Base-by-base conservation (phyloP, 2,888 invertebrate genomes). In the Gibbula magus region DNA sequence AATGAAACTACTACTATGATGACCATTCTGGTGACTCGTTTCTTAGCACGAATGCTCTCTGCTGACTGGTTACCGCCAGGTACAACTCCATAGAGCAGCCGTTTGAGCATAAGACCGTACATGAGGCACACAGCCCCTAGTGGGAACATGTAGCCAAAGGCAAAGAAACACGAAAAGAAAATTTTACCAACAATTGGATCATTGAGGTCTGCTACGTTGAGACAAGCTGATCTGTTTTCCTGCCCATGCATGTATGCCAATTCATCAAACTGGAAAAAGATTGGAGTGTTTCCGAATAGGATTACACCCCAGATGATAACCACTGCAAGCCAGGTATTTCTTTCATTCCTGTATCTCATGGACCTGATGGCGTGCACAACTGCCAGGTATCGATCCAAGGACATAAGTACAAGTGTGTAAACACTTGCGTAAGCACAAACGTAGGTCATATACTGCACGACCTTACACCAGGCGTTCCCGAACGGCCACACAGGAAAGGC, bases 371-470 rank as follows among this genome's bases (percentile, higher is more conserved):
- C 98, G 92, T 97, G 97, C 0, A 98, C 98, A 1, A 98, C 98
- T 45, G 98, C 98, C 93, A 98, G 94, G 92, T 97, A 98, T 85
- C 95, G 91, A 93, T 98, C 98, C 80, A 98, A 93, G 7, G 97
- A 97, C 98, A 98, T 98, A 84, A 98, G 94, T 0, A 98, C 97
- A 74, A 98, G 94, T 0, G 98, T 98, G 93, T 98, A 98, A 5
- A 98, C 97, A 88, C 97, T 97, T 79, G 97, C 97, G 91, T 97
- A 98, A 39, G 97, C 98, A 32, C 97, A 97, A 54, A 97, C 97
- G 81, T 97, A 96, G 86, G 97, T 96, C 91, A 97, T 95, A 91
- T 98, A 98, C 92, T 98, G 97, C 16, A 97, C 96, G 29, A 96
- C 95, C 93, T 96, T 96, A 93, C 98, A 98, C 96, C 97, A 97